Conservation (phyloP, 37 sponge, comb jelly and placozoan genomes). For the Aplysina aerophoba region DNA sequence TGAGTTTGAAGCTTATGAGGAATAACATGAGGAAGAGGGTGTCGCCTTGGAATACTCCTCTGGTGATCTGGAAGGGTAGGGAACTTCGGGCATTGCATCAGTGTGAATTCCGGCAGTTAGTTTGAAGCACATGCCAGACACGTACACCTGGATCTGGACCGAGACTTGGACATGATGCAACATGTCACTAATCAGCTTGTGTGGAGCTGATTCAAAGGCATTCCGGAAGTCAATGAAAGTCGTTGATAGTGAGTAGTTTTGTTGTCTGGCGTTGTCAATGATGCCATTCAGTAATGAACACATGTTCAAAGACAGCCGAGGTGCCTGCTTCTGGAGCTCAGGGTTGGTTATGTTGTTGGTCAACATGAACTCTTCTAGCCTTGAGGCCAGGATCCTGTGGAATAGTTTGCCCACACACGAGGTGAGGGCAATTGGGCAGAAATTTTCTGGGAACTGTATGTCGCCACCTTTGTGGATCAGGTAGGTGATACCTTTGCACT, state of each 20-base stretch:
- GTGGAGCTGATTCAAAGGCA: slow-evolving; percentile 52
- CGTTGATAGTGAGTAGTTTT: slow-evolving; percentile 13
- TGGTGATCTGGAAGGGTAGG: neutral
- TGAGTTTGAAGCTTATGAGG: slow-evolving; percentile 13
- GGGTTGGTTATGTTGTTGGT: neutral
- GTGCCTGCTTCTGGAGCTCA: slow-evolving; percentile 18
- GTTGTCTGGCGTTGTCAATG: slow-evolving; percentile 37
- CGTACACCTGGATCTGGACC: neutral
- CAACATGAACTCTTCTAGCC: slow-evolving; percentile 23
- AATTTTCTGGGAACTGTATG: neutral
- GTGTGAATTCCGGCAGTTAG: no score
- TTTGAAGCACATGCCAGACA: neutral
- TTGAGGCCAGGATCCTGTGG: slow-evolving; percentile 22
- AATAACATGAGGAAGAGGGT: slow-evolving; percentile 24
- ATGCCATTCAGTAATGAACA: slow-evolving; percentile 32
- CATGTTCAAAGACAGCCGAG: slow-evolving; percentile 39
- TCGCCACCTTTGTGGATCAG: neutral
- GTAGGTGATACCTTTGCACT: slow-evolving; percentile 31
- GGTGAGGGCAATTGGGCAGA: slow-evolving; percentile 15
- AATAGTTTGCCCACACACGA: slow-evolving; percentile 12
- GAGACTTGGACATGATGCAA: slow-evolving; percentile 11
- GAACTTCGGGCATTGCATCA: no score
- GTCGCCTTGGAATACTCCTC: slow-evolving; percentile 43
- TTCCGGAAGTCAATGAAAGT: slow-evolving; percentile 46
- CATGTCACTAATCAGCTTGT: slow-evolving; percentile 22